Conservation (phyloP, 2,797 vertebrate species). For the Fistularia commersonii region DNA sequence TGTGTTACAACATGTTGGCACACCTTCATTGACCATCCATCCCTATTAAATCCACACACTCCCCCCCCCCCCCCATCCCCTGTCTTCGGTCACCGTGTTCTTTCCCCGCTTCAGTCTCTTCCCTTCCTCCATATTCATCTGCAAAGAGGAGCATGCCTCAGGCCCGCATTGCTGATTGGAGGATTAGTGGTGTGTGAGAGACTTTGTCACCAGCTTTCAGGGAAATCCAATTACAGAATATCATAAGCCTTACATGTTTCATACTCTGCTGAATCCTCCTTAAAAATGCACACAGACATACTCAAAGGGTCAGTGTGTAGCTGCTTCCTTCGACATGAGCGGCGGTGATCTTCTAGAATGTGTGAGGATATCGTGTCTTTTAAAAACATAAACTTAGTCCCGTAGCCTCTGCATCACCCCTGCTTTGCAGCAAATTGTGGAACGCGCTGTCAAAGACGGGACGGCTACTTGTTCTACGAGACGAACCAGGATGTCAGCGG, state of each 20-base stretch:
- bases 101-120: constrained; percentile 14
- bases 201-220: constrained; percentile 81
- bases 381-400: constrained; percentile 45
- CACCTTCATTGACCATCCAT: constrained; percentile 9
- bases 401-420: constrained; percentile 39
- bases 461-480: constrained; percentile 55
- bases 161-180: constrained; percentile 72
- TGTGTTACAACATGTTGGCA: constrained; percentile 11
- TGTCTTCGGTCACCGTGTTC: constrained; percentile 14
- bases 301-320: constrained; percentile 55
- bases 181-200: constrained; percentile 79
- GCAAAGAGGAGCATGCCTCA: constrained; percentile 46
- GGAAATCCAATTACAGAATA: constrained; percentile 83
- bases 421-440: constrained; percentile 70
- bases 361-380: constrained; percentile 19
- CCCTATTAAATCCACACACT: constrained; percentile 11
- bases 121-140: constrained; percentile 52
- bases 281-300: constrained; percentile 54
- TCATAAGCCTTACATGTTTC: constrained; percentile 80
- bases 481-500: constrained; percentile 34
- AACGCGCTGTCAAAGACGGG: constrained; percentile 40
- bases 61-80: constrained; percentile 23
- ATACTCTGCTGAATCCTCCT: constrained; percentile 67
- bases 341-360: constrained; percentile 34
- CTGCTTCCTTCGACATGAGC: constrained; percentile 19